Base-by-base conservation (phyloP, 2,888 invertebrate genomes). In the Mythimna impura region DNA sequence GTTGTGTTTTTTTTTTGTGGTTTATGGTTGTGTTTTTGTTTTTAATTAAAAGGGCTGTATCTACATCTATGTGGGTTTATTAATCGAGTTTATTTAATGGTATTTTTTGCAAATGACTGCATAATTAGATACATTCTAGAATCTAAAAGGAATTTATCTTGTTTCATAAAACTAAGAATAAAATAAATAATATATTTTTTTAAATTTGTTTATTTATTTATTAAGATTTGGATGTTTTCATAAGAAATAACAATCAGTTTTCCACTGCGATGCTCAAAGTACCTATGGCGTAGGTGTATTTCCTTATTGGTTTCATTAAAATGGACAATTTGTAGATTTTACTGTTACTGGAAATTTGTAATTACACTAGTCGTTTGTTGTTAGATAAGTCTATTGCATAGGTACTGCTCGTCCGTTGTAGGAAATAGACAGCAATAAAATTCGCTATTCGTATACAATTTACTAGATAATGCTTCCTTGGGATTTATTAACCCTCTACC, bases 401-500 rank as follows among this genome's bases (percentile, higher is more conserved):
- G 47, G 17, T 47, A 43, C 60, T 61, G 14, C n/a, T 68, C 25
- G 34, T 22, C 63, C 8, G 47, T 78, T 61, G 43, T 61, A 69
- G 78, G 66, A 70, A 80, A 80, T 66, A 77, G 43, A 57, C 25
- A 20, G 78, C 47, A 67, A 54, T 81, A 81, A 81, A 72, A 22
- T 67, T 47, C 3, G 55, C n/a, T 20, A 47, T 52, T 63, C 14
- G 30, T 54, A 22, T 14, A 54, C 14, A 36, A 55, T 54, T 77
- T 73, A 67, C 69, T 64, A 50, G 47, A 57, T 66, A 66, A 67
- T 78, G 47, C 34, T 61, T 63, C 12, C 64, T 36, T 36, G 12
- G 9, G 50, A 60, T 25, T 55, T 66, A 57, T 66, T 30, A 52
- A 70, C 54, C 52, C 14, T 30, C 17, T 36, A 8, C 9, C 10